A percentile compares a stretch with the other conserved stretches of the same genome.
Conservation (phyloP, 1,140 invertebrate species). For the Micrasema minimum region DNA sequence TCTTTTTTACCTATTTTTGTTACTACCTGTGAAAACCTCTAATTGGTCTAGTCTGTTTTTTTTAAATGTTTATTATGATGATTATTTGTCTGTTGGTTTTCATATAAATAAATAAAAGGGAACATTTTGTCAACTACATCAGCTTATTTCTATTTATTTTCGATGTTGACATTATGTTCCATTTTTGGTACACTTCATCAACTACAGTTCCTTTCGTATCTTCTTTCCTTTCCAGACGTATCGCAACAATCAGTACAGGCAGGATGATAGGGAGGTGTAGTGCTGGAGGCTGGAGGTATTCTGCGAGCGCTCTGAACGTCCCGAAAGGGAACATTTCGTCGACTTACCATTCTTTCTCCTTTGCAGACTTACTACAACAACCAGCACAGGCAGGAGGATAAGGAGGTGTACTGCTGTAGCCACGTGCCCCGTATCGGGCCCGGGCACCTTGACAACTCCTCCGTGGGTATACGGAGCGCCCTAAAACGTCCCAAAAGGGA, state of each 20-base stretch:
- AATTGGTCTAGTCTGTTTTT: too few relatives aligned
- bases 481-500: slow-evolving; percentile 93
- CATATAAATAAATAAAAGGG: too few relatives aligned
- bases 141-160: too few relatives aligned
- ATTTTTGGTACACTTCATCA: slow-evolving; percentile 92
- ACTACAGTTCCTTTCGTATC: too few relatives aligned
- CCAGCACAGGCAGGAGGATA: slow-evolving; percentile 94
- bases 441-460: slow-evolving; percentile 88
- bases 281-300: slow-evolving; percentile 97
- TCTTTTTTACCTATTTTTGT: too few relatives aligned
- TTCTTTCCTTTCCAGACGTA: slow-evolving; percentile 75
- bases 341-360: too few relatives aligned
- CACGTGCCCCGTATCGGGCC: slow-evolving; percentile 96
- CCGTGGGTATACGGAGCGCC: slow-evolving; percentile 91
- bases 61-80: too few relatives aligned
- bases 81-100: too few relatives aligned
- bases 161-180: too few relatives aligned
- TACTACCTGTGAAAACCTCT: too few relatives aligned
- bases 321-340: slow-evolving; percentile 85
- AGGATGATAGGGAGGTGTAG: slow-evolving; percentile 98
- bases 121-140: too few relatives aligned
- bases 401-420: slow-evolving; percentile 96
- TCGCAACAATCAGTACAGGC: slow-evolving; percentile 95
- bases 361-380: slow-evolving; percentile 94
- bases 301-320: slow-evolving; percentile 89